Conservation (phyloP, 2,113 vertebrate genomes). For the Oriolus oriolus region DNA sequence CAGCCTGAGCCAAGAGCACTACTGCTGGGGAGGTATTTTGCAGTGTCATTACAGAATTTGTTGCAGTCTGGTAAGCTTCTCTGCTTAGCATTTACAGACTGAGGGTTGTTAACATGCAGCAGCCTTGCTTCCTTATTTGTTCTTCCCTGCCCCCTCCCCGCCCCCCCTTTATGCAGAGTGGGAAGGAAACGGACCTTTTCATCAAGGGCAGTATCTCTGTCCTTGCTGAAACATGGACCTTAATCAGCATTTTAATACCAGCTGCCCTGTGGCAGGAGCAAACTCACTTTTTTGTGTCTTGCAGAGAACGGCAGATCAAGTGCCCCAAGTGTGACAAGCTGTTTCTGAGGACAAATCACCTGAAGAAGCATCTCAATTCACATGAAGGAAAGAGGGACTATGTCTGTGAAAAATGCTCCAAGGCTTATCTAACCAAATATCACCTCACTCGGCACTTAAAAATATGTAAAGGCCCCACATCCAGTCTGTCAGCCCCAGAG, state of each 20-base stretch:
- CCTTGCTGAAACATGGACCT: neutral
- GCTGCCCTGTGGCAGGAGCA: neutral
- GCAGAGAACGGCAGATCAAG: conserved; percentile 90
- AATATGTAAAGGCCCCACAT: conserved; percentile 93
- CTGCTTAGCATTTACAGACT: neutral
- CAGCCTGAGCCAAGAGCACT: neutral
- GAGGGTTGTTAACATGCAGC: neutral
- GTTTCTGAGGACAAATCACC: conserved; percentile 91
- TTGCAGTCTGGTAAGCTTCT: neutral
- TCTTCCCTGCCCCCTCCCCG: neutral
- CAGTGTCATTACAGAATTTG: neutral
- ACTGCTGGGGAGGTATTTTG: neutral
- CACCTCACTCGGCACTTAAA: conserved; percentile 97
- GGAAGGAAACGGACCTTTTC: neutral
- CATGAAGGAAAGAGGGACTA: conserved; percentile 95
- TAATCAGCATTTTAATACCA: neutral
- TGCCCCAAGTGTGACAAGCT: conserved; percentile 96
- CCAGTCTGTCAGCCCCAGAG: conserved; percentile 74
- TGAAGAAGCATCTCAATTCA: conserved; percentile 98
- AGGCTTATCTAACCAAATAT: conserved; percentile 97
- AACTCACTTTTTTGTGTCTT: neutral
- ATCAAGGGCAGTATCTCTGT: neutral
- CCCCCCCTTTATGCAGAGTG: rapidly evolving
- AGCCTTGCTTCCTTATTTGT: neutral
- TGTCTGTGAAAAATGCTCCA: conserved; percentile 95